Evolutionary conservation across 1,140 invertebrate species (phyloP), one percentile per base, ranked within the genome.

Genomic region (Hypothenemus hampei): DNA sequence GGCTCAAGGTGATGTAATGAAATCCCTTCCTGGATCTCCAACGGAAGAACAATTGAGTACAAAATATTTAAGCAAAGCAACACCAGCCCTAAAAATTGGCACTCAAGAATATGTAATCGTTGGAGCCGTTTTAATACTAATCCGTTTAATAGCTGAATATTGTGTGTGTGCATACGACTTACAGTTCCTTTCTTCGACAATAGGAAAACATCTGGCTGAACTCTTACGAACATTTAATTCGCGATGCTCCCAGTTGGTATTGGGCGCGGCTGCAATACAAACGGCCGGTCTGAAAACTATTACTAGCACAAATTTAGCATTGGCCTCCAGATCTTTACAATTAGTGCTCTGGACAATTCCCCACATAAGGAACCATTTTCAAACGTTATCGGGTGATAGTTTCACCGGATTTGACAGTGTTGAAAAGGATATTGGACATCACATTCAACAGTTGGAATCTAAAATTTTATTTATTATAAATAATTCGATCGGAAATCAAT

Each of bases 211-310:
- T 69, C 80, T 97, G 52, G 80, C 93, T 5, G 93, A 98, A 71
- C 69, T 97, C 36, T 77, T 95, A 48, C 79, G 89, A 68, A 82
- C 85, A 62, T 98, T 96, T 69, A 98, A 97, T 77, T 95, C 89
- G 4, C 81, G 87, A 60, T 91, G 88, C 57, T 97, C 89, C 75
- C 92, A 97, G 69, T 75, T 99, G 48, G 91, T 99, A 19, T 76
- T 98, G 18, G 94, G 94, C 40, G 96, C 94, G 22, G 94, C 93
- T 22, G 95, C 97, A 1, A 82, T 98, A 65, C 86, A 93, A 67
- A 85, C 93, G 55, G 92, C 93, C 13, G 94, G 95, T 1, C 75
- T 98, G 31, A 98, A 97, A 76, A 97, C 92, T 35, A 99, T 99
- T 40, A 95, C 93, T 0, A 94, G 89, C 57, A 91, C 87, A 31